Percentiles rank a stretch among this genome's conserved stretches.
Conservation (phyloP, 1,140 invertebrate species). For the Gryon sp. region DNA sequence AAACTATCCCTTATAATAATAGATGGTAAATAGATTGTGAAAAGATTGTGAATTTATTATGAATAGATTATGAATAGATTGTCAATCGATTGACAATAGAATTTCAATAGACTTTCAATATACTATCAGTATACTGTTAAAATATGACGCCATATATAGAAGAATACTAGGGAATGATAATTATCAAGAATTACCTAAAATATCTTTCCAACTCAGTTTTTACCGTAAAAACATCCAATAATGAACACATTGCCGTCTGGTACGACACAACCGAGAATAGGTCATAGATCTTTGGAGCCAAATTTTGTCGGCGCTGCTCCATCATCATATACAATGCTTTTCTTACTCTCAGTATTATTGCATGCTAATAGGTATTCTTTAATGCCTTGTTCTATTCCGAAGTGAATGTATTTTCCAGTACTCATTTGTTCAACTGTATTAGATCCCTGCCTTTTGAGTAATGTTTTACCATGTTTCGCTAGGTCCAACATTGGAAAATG, state of each 20-base stretch:
- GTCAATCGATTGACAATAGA: too few species aligned
- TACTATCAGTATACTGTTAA: too few species aligned
- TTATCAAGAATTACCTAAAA: too few species aligned
- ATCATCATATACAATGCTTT: not conserved
- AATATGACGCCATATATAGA: too few species aligned
- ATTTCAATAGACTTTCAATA: too few species aligned
- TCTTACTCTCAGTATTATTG: not conserved
- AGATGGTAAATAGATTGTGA: too few species aligned
- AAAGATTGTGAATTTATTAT: too few species aligned
- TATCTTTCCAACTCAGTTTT: too few species aligned
- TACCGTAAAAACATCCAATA: not conserved
- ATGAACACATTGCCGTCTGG: not conserved
- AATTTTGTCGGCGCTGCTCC: not conserved
- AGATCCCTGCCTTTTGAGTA: conserved; percentile 2
- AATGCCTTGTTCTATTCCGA: conserved; percentile 26
- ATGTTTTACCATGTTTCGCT: conserved; percentile 16
- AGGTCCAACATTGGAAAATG: not conserved
- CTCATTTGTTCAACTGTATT: not conserved
- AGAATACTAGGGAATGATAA: too few species aligned
- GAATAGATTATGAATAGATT: too few species aligned
- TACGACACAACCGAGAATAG: not conserved
- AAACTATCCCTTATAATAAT: too few species aligned
- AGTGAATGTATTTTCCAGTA: conserved; percentile 14
- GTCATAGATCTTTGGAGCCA: not conserved
- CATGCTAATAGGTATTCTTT: not conserved